Evolutionary conservation across 1,140 invertebrate species (phyloP).

Genomic region (Calycopis cecrops): DNA sequence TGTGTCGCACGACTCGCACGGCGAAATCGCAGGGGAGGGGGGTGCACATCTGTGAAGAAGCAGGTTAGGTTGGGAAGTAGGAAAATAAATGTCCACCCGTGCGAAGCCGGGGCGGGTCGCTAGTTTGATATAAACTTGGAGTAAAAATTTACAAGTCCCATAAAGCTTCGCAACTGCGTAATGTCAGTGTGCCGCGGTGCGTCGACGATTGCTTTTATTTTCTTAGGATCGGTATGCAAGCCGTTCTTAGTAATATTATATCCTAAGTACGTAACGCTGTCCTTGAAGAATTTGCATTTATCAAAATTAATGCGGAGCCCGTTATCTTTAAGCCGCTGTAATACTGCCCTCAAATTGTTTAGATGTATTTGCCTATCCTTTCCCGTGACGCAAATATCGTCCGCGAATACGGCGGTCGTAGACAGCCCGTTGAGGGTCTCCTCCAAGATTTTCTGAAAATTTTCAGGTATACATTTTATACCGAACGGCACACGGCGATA

Average conservation of each 20-base stretch:
- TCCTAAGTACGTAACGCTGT: constrained; percentile 37
- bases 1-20: too few relatives aligned
- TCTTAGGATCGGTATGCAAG: too few relatives aligned
- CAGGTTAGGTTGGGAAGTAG: too few relatives aligned
- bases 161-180: constrained; percentile 33
- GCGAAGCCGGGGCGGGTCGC: too few relatives aligned
- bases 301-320: constrained; percentile 31
- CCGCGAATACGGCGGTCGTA: constrained; percentile 24
- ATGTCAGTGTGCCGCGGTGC: constrained; percentile 29
- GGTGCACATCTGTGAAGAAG: too few relatives aligned
- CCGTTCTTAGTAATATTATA: constrained; percentile 34
- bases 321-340: constrained; percentile 12
- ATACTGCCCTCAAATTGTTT: constrained; percentile 21
- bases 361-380: constrained; percentile 15
- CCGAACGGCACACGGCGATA: constrained; percentile 35
- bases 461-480: constrained; percentile 33
- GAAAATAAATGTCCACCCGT: too few relatives aligned
- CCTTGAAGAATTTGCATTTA: constrained; percentile 41
- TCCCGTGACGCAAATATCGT: constrained; percentile 34
- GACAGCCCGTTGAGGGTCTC: constrained; percentile 27
- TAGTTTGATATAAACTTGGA: constrained; percentile 51
- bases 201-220: too few relatives aligned
- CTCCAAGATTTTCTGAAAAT: constrained; percentile 38
- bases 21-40: too few relatives aligned
- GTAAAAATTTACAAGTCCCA: constrained; percentile 43